Percentiles rank a stretch among this genome's conserved stretches.
Evolutionary conservation across 1,140 invertebrate genomes (phyloP).

Genomic region (Berghia stephanieae): DNA sequence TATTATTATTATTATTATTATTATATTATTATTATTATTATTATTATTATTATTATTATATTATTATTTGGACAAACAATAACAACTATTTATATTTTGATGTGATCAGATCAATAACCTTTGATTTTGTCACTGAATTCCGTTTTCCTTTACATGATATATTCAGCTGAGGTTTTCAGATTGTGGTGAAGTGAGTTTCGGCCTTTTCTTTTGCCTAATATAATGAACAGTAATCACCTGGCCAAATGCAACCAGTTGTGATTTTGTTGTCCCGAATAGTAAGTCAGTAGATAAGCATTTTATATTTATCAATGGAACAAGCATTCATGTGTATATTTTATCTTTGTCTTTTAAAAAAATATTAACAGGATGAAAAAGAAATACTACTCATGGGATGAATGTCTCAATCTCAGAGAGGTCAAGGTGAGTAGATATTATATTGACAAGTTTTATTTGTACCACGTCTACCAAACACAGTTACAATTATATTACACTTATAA

Average conservation of each 20-base stretch:
- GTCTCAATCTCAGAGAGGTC: constrained; percentile 97
- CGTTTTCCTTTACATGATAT: too few species aligned
- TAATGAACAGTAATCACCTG: background rate
- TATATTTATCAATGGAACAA: too few species aligned
- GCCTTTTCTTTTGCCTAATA: background rate
- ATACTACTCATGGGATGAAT: constrained; percentile 99
- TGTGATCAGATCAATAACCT: too few species aligned
- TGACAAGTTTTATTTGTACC: background rate
- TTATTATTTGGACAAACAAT: too few species aligned
- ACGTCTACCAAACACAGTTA: background rate
- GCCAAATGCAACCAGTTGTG: background rate
- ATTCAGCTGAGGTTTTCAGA: too few species aligned
- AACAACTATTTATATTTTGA: too few species aligned
- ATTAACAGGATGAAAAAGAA: constrained; percentile 96
- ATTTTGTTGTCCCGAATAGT: background rate
- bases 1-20: too few species aligned
- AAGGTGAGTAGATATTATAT: constrained; percentile 75
- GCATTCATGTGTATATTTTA: too few species aligned
- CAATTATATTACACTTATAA: background rate
- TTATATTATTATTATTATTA: too few species aligned
- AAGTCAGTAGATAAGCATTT: background rate
- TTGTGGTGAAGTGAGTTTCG: background rate
- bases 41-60: too few species aligned
- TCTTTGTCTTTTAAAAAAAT: too few species aligned
- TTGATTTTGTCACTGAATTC: too few species aligned